Evolutionary conservation across 1,140 invertebrate genomes (phyloP), one percentile per base, ranked within the genome.

Genomic region (Dendroctonus valens): DNA sequence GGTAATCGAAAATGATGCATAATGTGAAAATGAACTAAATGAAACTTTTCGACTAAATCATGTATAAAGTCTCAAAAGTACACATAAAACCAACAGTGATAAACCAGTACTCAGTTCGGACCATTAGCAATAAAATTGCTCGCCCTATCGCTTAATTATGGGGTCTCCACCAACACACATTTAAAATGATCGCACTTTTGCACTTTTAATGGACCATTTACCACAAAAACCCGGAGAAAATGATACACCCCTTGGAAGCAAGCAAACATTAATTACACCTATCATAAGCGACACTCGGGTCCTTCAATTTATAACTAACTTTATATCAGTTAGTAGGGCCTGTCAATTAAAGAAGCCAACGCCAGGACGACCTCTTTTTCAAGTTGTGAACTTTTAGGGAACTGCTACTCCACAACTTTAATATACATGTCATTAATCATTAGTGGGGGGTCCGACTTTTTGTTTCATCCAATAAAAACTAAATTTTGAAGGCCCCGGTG

Each of bases 371-470:
- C 58, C 58, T 59, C 58, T 46, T 49, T 59, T 59, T 59, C 42
- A 50, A 59, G 44, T 59, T 50, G 40, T 59, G 44, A 59, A 59
- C 58, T 59, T 59, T 49, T 37, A 49, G 44, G 37, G 58, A 58
- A 50, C 12, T 49, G 46, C 41, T 59, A 26, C 46, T 49, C 58
- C 6, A 12, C 58, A 49, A 59, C 58, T 59, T 59, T 59, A 59
- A 59, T 59, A 59, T 59, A 59, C 58, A 59, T 49, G 58, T 59
- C 58, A 59, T 59, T 59, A 59, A 59, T 59, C 58, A 59, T 59
- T 59, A 50, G 40, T 8, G 41, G 14, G 46, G 44, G 58, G 42
- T 15, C 39, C 15, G n/a, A 9, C 9, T 59, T 59, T 59, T 59
- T 59, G 55, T 26, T 58, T 59, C 26, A 49, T 59, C 38, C 48